Conservation (phyloP, 1,140 invertebrate genomes). For the Zaprionus kolodkinae region DNA sequence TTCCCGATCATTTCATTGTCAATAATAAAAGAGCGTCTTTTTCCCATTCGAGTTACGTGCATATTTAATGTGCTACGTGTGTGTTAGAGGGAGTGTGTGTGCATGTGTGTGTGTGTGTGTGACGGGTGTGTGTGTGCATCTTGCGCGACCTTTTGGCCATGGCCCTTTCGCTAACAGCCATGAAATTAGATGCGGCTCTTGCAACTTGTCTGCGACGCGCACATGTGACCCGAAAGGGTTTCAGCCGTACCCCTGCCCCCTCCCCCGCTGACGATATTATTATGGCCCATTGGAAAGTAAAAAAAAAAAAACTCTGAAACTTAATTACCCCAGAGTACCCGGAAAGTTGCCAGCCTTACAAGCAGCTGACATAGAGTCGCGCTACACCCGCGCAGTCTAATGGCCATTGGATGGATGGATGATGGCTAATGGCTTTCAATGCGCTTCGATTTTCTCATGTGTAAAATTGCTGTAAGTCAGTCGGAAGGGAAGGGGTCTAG, state of each 20-base stretch:
- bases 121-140: conserved; percentile 47
- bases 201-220: conserved; percentile 45
- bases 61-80: conserved; percentile 61
- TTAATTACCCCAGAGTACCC: conserved; percentile 69
- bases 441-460: conserved; percentile 80
- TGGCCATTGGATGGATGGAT: conserved; percentile 41
- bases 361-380: conserved; percentile 79
- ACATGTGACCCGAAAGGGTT: conserved; percentile 75
- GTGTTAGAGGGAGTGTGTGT: conserved; percentile 35
- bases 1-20: conserved; percentile 65
- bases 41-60: conserved; percentile 47
- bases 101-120: conserved; percentile 36
- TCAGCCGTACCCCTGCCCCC: conserved; percentile 13
- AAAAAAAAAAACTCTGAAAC: conserved; percentile 56
- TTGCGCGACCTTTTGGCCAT: conserved; percentile 74
- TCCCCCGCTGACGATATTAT: conserved; percentile 38
- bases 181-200: conserved; percentile 72
- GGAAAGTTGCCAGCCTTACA: conserved; percentile 66
- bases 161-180: conserved; percentile 77
- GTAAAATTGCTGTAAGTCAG: conserved; percentile 66
- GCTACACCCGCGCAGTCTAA: conserved; percentile 72
- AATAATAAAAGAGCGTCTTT: conserved; percentile 66
- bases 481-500: neutral
- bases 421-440: conserved; percentile 70
- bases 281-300: conserved; percentile 72